A percentile compares a stretch with the other conserved stretches of the same genome.
Evolutionary conservation across 2,888 invertebrate species (phyloP).

Genomic region (Drosophila nr. fundita): DNA sequence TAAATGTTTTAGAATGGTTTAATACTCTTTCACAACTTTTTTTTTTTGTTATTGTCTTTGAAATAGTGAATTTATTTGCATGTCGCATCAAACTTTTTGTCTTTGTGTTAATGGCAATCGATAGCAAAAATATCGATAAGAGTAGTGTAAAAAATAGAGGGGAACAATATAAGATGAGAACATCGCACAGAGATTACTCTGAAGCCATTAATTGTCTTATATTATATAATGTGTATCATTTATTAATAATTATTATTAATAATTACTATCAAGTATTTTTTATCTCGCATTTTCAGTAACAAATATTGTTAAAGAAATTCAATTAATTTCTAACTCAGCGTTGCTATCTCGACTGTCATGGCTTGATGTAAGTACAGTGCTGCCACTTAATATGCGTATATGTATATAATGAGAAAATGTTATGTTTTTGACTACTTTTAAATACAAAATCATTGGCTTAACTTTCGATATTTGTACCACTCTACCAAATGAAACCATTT

Average conservation of each 20-base stretch:
- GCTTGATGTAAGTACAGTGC: background rate
- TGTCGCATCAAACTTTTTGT: background rate
- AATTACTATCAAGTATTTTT: background rate
- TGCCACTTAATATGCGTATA: background rate
- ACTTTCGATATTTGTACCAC: background rate
- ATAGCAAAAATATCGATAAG: background rate
- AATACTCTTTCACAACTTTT: background rate
- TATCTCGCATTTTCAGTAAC: background rate
- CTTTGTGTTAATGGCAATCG: slow-evolving; percentile 7
- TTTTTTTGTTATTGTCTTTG: background rate
- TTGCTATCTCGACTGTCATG: background rate
- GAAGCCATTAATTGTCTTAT: background rate
- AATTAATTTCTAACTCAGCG: background rate
- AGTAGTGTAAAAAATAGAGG: background rate
- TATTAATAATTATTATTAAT: background rate
- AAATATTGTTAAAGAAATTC: background rate
- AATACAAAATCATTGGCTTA: background rate
- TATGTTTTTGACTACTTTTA: background rate
- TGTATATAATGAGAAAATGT: background rate
- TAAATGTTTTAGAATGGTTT: background rate
- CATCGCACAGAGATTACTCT: background rate
- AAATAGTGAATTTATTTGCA: background rate
- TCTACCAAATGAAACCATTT: background rate
- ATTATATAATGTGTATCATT: background rate
- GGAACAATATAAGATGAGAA: background rate